Base-by-base conservation (phyloP, 1,140 invertebrate species). In the Cardiocondyla obscurior region DNA sequence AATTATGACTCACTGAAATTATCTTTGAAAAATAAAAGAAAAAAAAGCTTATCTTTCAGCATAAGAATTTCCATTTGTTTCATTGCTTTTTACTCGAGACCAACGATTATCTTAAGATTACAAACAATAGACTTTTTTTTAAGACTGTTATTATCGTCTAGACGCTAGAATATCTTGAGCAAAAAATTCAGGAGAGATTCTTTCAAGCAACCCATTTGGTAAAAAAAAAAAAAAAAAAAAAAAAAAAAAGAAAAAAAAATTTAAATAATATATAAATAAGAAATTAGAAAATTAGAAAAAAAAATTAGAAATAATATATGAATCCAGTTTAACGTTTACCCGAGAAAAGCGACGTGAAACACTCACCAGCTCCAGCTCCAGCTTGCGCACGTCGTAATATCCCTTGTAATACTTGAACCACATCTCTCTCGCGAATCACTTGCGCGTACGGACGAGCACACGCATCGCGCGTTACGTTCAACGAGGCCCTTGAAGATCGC, bases 381-480 rank as follows among this genome's bases (percentile, higher is more conserved):
- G 82, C 87, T 92, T 92, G 46, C 91, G 82, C n/a, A 93, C 87
- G 65, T 92, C 90, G 87, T 93, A 93, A 82, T 91, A 91, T 90
- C 92, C 91, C 62, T 90, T 91, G 88, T 93, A 89, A 85, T 92
- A 92, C 49, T 92, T 92, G 85, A 92, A 91, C 91, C 89, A 91
- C 91, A 90, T 92, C 81, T 88, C 87, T 85, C 44, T 77, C 72
- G 62, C 53, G 57, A 28, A 46, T 82, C 70, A 51, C 44, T 39
- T 22, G 57, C 30, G 36, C 46, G 57, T 8, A 12, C 6, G 42
- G 49, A 76, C 8, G 14, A 19, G 39, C 30, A 19, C 7, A 65
- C 19, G 73, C 58, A 65, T 46, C 58, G 22, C 58, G 42, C 74
- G 28, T 36, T 46, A 49, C 58, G 44, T 76, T 36, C 42, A 64